These are phyloP conservation scores for Drosophila nannoptera DNA, from an alignment of 1,140 invertebrate genomes.

Conservation along the genomic window DNA sequence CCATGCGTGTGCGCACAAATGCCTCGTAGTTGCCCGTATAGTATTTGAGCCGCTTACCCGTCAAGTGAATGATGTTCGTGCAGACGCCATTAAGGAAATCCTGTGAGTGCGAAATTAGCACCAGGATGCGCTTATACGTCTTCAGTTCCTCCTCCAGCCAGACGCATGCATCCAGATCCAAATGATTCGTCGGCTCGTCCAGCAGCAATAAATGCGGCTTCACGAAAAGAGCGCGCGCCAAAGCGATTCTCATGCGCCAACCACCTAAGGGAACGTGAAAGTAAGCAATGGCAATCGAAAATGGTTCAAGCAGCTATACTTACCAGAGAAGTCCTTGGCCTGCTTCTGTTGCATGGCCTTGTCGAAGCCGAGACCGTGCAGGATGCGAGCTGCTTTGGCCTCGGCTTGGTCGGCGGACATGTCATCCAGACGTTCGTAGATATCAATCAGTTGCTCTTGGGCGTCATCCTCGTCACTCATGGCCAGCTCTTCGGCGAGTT, in stretches of 20 bases:
- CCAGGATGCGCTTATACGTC: slow-evolving; percentile 96
- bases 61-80: slow-evolving; percentile 98
- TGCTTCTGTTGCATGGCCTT: slow-evolving; percentile 94
- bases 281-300: neutral
- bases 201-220: slow-evolving; percentile 96
- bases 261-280: slow-evolving; percentile 81
- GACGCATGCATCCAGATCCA: slow-evolving; percentile 99
- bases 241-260: slow-evolving; percentile 99
- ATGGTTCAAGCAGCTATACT: neutral
- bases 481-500: slow-evolving; percentile 93
- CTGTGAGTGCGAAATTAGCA: slow-evolving; percentile 99
- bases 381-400: slow-evolving; percentile 94
- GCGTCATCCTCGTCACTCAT: slow-evolving; percentile 93
- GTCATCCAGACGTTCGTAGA: slow-evolving; percentile 98
- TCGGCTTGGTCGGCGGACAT: slow-evolving; percentile 97
- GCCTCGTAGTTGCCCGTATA: slow-evolving; percentile 98
- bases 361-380: slow-evolving; percentile 98
- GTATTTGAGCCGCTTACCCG: slow-evolving; percentile 95
- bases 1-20: slow-evolving; percentile 94
- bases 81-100: slow-evolving; percentile 99
- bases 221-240: slow-evolving; percentile 94
- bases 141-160: slow-evolving; percentile 99
- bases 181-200: slow-evolving; percentile 98
- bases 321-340: slow-evolving; percentile 95
- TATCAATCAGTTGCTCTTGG: slow-evolving; percentile 97